Conservation (phyloP, 2,797 vertebrate genomes). For the Dermochelys coriacea region DNA sequence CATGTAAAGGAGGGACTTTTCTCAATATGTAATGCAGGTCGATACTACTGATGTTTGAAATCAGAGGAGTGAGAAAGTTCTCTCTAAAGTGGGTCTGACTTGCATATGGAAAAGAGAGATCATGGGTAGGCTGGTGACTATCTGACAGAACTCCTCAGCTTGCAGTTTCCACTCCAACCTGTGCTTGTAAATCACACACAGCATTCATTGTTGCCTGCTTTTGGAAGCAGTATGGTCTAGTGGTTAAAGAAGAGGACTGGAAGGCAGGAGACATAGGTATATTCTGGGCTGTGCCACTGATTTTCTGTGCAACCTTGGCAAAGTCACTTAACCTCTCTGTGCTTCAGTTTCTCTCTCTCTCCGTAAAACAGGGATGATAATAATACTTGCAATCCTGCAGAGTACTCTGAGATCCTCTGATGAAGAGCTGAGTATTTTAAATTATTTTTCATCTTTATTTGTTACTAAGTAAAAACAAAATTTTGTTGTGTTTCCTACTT, state of each 20-base stretch:
- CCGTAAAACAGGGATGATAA: neutral
- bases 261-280: neutral
- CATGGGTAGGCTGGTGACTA: neutral
- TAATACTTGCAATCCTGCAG: neutral
- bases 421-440: neutral
- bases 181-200: neutral
- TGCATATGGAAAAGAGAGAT: neutral
- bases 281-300: neutral
- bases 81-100: neutral
- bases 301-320: neutral
- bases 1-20: neutral
- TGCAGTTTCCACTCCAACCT: constrained; percentile 3
- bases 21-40: neutral
- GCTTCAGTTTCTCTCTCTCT: neutral
- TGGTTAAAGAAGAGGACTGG: neutral
- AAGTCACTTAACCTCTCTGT: neutral
- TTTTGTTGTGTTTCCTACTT: neutral
- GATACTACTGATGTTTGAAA: neutral
- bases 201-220: neutral
- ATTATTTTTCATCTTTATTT: neutral
- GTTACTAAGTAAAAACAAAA: neutral
- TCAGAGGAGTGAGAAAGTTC: neutral
- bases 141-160: neutral
- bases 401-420: neutral
- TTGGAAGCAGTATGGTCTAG: neutral